Base-by-base conservation (phyloP, 2,113 vertebrate species). In the Ageneiosus marmoratus region DNA sequence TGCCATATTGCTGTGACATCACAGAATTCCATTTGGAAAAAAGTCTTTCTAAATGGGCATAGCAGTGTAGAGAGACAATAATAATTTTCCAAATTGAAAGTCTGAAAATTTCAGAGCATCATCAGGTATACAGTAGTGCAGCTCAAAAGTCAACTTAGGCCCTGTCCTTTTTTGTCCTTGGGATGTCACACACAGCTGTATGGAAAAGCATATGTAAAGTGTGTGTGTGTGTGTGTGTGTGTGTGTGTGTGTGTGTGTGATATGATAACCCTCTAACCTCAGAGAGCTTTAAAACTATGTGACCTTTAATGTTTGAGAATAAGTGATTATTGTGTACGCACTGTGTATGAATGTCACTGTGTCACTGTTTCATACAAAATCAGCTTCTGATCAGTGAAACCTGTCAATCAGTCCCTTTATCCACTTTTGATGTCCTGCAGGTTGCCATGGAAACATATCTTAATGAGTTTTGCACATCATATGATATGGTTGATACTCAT, bases 371-470 rank as follows among this genome's bases (percentile, higher is more conserved):
- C 24, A 62, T 18, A 46, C 6, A 7, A 10, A 37, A 58, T 50
- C 70, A 50, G 44, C 48, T 8, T 80, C 18, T 55, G 60, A 29
- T 72, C 8, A 81, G 34, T 16, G 48, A 44, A 11, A 18, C n/a
- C 37, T 32, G n/a, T 69, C 73, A 77, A 44, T 67, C 24, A 77
- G 70, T 13, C 62, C 13, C 60, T 78, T 70, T 67, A 77, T 77
- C 27, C 22, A 18, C 72, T 51, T 75, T 75, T 65, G 44, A 79
- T 79, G 91, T 77, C 67, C 34, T 77, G 4, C 77, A 82, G 63
- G 46, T 53, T 81, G 85, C 89, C 83, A 82, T 88, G 88, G 85
- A 80, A 70, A 86, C 79, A 53, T 32, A 76, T 79, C 46, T 32
- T 41, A 53, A 32, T 53, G 9, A 20, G n/a, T 75, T 75, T 75